Evolutionary conservation across 2,888 invertebrate species (phyloP).

Genomic region (Hololepta plana): DNA sequence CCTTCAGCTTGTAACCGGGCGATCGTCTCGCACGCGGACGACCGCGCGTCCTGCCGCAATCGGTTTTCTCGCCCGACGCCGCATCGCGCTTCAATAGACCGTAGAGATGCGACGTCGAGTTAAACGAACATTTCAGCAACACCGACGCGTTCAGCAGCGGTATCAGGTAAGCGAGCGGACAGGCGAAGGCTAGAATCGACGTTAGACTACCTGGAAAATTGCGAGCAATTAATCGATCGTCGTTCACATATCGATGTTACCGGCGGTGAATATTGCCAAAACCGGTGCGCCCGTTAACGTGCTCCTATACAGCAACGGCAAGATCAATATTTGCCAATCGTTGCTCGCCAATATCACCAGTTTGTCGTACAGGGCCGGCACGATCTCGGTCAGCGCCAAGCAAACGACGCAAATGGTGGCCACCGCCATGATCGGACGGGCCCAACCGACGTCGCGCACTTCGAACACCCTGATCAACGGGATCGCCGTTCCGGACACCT

Average conservation of each 20-base stretch:
- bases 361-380: slow-evolving; percentile 35
- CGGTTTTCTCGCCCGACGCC: too few species aligned
- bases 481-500: slow-evolving; percentile 36
- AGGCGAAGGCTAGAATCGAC: slow-evolving; percentile 43
- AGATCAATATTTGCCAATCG: slow-evolving; percentile 42
- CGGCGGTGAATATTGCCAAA: slow-evolving; percentile 42
- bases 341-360: slow-evolving; percentile 38
- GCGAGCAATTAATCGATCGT: not conserved
- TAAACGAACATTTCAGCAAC: slow-evolving; percentile 23
- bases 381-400: slow-evolving; percentile 41
- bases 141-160: slow-evolving; percentile 39
- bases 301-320: slow-evolving; percentile 40
- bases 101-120: slow-evolving; percentile 22
- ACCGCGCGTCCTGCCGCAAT: too few species aligned
- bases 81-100: too few species aligned
- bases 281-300: slow-evolving; percentile 41
- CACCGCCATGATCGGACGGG: slow-evolving; percentile 37
- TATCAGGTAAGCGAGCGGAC: slow-evolving; percentile 41
- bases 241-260: slow-evolving; percentile 18
- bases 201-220: slow-evolving; percentile 36
- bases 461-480: slow-evolving; percentile 40
- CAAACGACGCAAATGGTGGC: slow-evolving; percentile 39
- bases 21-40: too few species aligned
- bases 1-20: too few species aligned
- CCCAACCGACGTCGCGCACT: slow-evolving; percentile 39